Percentiles rank a stretch among this genome's conserved stretches.
Conservation (phyloP, 2,888 invertebrate genomes). For the Drosophila basisetae region DNA sequence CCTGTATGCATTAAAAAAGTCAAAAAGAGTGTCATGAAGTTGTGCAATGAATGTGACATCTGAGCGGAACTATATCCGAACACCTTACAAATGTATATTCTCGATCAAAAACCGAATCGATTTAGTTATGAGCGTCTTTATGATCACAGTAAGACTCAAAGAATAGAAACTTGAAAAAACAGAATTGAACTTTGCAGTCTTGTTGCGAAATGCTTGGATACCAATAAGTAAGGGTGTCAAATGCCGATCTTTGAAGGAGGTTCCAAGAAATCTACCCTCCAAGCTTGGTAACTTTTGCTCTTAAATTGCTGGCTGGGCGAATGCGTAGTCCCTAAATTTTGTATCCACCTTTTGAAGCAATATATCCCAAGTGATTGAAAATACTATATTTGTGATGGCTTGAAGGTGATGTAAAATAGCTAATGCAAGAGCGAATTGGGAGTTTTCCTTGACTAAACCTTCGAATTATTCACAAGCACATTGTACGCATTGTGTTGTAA, state of each 20-base stretch:
- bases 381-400: background rate
- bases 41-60: background rate
- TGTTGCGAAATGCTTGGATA: background rate
- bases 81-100: background rate
- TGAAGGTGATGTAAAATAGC: background rate
- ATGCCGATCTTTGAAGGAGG: background rate
- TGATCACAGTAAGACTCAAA: background rate
- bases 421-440: background rate
- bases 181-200: background rate
- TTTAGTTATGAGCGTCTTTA: no score
- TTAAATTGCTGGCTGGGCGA: no score
- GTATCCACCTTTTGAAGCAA: no score
- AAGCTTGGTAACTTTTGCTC: background rate
- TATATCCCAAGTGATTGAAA: background rate
- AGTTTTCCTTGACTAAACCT: background rate
- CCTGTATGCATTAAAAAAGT: background rate
- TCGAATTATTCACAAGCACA: background rate
- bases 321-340: no score
- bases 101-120: background rate
- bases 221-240: background rate
- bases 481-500: background rate
- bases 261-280: background rate
- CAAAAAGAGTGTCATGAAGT: background rate
- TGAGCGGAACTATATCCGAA: background rate
- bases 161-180: background rate